Evolutionary conservation across 2,888 invertebrate species (phyloP), one percentile per base, ranked within the genome.

Genomic region (Tetragnatha montana): DNA sequence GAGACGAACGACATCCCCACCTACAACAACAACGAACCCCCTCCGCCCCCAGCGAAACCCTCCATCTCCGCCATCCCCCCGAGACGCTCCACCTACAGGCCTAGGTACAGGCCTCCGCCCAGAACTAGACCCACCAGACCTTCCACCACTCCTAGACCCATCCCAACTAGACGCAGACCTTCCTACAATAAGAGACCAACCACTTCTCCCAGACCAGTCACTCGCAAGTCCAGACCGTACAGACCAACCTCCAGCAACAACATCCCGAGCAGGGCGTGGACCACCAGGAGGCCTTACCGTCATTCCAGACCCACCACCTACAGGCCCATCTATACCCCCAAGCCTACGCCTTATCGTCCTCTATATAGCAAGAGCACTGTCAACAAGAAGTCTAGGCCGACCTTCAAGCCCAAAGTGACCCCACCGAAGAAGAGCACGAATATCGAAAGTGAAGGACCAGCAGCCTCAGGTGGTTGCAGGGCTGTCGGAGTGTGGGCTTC

Each of bases 401-500:
- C 84, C 47, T 82, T 81, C 71, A 90, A 90, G 50, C 35, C 82
- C 14, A 90, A 90, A 73, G 22, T 70, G 0, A 7, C 69, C 0
- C 85, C 87, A 2, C 85, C 87, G 6, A 90, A 84, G 69, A 90
- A 90, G 50, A 69, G 74, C 0, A 84, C 83, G 10, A 87, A 90
- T 22, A 60, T 87, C 17, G 90, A 90, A 51, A 84, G 74, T 7
- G 90, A 90, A 50, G 60, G 73, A 17, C 80, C 60, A n/a, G n/a
- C n/a, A n/a, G n/a, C n/a, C n/a, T n/a, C n/a, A 49, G 74, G 80
- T 21, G 76, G 84, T 6, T 90, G 90, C 49, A 73, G 81, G 49
- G 90, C 90, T 60, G 90, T 90, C n/a, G 90, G 90, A n/a, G 87
- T 87, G 3, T 90, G 90, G 90, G 70, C 70, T 12, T 87, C 90